A percentile compares a stretch with the other conserved stretches of the same genome.
phyloP scores from a whole-genome alignment of 2,888 invertebrate genomes.

The Heliconius hortense region DNA sequence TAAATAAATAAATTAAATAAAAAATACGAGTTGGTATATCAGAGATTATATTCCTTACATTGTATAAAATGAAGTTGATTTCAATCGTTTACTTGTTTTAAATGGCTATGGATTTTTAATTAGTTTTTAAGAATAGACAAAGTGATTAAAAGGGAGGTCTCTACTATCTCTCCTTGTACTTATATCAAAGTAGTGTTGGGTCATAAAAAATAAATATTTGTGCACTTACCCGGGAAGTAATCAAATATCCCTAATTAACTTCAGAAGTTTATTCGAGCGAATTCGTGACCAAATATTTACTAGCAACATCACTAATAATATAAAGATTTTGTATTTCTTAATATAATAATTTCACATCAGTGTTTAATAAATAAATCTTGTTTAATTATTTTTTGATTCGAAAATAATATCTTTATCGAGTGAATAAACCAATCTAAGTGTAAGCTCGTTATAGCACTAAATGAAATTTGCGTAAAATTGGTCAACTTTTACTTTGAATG shows the following conservation, averaged over 20 bases:
- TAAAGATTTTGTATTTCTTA: neutral
- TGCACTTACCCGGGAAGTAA: neutral
- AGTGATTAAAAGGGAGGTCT: neutral
- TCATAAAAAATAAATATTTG: no score
- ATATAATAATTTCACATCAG: neutral
- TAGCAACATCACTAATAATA: neutral
- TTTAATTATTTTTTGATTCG: neutral
- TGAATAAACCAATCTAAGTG: slow-evolving; percentile 26
- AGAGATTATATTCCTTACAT: neutral
- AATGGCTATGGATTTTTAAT: neutral
- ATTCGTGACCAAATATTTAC: neutral
- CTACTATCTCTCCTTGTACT: no score
- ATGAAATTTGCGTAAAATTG: slow-evolving; percentile 81
- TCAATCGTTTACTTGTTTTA: neutral
- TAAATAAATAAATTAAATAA: no score
- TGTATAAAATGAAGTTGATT: neutral
- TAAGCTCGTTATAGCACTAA: slow-evolving; percentile 59
- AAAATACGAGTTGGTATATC: neutral
- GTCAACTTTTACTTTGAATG: slow-evolving; percentile 68
- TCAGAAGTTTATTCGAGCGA: neutral
- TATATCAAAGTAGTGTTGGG: no score
- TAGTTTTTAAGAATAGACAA: neutral
- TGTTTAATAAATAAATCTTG: neutral
- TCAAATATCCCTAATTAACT: neutral
- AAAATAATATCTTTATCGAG: neutral